A percentile compares a stretch with the other conserved stretches of the same genome.
These are phyloP conservation scores for Sycophila sp. DNA, from an alignment of 1,140 invertebrate species.

Conservation along the genomic window DNA sequence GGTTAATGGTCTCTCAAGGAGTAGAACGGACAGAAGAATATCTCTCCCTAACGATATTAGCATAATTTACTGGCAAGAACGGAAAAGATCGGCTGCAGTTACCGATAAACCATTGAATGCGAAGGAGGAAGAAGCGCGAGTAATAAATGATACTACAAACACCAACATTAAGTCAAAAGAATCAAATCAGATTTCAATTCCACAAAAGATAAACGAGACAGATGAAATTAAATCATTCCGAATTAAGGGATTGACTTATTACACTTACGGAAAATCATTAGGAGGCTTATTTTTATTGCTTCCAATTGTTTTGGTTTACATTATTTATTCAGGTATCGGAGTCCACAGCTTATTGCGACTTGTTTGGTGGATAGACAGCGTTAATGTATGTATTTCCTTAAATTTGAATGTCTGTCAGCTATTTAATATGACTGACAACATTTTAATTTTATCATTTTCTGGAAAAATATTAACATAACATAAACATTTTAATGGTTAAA, in stretches of 20 bases:
- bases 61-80: no score
- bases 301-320: slow-evolving; percentile 68
- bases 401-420: no score
- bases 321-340: slow-evolving; percentile 69
- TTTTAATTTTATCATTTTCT: no score
- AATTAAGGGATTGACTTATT: slow-evolving; percentile 65
- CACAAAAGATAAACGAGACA: background rate
- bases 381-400: slow-evolving; percentile 55
- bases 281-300: slow-evolving; percentile 69
- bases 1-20: no score
- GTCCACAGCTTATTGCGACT: slow-evolving; percentile 77
- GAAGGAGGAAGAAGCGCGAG: no score
- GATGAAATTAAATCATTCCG: slow-evolving; percentile 65
- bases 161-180: background rate
- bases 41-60: no score
- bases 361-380: slow-evolving; percentile 71
- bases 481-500: slow-evolving; percentile 41
- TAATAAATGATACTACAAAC: background rate
- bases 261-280: slow-evolving; percentile 69
- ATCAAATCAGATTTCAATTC: background rate
- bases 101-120: no score
- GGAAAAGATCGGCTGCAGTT: no score
- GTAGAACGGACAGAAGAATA: no score
- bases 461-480: no score
- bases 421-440: no score